A percentile compares a stretch with the other conserved stretches of the same genome.
Evolutionary conservation across 1,140 invertebrate species (phyloP).

Genomic region (Acromyrmex charruanus): DNA sequence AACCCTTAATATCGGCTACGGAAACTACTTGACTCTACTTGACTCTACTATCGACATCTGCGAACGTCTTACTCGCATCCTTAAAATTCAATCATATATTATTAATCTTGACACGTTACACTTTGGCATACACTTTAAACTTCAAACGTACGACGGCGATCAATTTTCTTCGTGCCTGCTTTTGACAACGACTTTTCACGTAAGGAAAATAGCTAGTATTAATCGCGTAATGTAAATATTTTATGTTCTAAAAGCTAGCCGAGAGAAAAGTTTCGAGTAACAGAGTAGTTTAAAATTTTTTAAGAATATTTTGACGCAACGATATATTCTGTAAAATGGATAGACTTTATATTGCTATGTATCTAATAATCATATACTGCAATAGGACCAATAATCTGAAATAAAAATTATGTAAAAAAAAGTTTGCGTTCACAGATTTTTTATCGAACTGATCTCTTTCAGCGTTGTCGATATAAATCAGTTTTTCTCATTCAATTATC

Average conservation of each 20-base stretch:
- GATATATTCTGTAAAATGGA: background rate
- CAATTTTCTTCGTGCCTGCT: slow-evolving; percentile 66
- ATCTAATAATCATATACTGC: background rate
- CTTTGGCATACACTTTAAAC: slow-evolving; percentile 42
- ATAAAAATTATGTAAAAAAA: background rate
- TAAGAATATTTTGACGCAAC: background rate
- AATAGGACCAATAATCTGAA: background rate
- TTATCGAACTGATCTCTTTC: background rate
- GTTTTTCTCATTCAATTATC: background rate
- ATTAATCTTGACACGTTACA: slow-evolving; percentile 63
- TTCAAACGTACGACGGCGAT: slow-evolving; percentile 54
- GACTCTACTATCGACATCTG: background rate
- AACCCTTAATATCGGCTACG: background rate
- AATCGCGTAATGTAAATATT: slow-evolving; percentile 49
- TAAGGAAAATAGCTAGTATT: slow-evolving; percentile 9
- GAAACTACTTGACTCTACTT: too few relatives aligned
- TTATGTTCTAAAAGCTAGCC: slow-evolving; percentile 1
- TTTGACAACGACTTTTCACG: slow-evolving; percentile 39
- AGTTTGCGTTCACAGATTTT: background rate
- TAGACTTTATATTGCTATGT: background rate
- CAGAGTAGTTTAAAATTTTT: background rate
- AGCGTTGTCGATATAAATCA: slow-evolving; percentile 5
- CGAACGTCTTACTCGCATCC: slow-evolving; percentile 9
- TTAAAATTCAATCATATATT: slow-evolving; percentile 66
- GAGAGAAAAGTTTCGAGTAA: slow-evolving; percentile 14